Evolutionary conservation across 1,140 invertebrate genomes (phyloP), one percentile per base, ranked within the genome.

Genomic region (Euura saliciscinereae): DNA sequence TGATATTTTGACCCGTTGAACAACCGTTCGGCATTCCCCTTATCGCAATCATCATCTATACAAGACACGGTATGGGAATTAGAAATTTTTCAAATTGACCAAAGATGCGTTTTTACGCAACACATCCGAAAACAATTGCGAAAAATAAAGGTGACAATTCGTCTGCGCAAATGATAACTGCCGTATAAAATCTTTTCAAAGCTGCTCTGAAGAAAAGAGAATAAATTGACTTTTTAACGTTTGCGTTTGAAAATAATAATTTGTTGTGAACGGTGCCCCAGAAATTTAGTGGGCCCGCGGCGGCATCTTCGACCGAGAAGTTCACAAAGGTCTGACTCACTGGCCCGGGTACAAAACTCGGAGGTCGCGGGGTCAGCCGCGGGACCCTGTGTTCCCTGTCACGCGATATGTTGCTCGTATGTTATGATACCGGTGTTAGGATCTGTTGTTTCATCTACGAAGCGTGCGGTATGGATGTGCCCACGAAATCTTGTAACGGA

Each of bases 381-480:
- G 79, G 75, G 67, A 45, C 73, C 70, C 75, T 78, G 74, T 80
- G 79, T 80, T 78, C 74, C 76, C 77, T 80, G 79, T 80, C 79
- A 80, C 80, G 79, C 79, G 79, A 80, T 80, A 80, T 78, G 79
- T 79, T 78, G 76, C 77, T 79, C 79, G 74, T 80, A 78, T 77
- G 74, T 80, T 80, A 79, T 77, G 79, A 80, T 80, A 80, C 78
- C 79, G 78, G 71, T 76, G 76, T 79, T 73, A 71, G 73, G 77
- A 78, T 76, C 73, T 71, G 71, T 67, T 70, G 68, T 67, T 67
- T 44, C 43, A 67, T 44, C 66, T 44, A 44, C 66, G 66, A 42
- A 28, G 66, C 43, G 66, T 44, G 66, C 66, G 51, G 28, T 28
- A 28, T 28, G 28, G 28, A 28, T 28, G 28, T 28, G 28, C 28